Conservation (phyloP, 2,113 vertebrate species). For the Astur gentilis region DNA sequence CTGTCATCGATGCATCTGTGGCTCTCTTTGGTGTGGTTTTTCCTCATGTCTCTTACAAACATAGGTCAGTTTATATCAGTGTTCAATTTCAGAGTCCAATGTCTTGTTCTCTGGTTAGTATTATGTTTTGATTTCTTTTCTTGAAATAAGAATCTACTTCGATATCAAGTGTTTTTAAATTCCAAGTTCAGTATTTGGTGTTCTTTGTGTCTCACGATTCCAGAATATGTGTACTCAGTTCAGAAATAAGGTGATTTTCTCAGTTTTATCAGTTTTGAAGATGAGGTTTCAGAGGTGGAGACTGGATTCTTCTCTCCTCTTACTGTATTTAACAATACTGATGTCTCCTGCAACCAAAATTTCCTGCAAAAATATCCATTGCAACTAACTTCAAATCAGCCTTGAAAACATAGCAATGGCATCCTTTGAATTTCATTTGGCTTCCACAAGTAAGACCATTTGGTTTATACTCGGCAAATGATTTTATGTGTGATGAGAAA, state of each 20-base stretch:
- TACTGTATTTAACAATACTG: not conserved
- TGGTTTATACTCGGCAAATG: not conserved
- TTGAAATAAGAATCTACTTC: not conserved
- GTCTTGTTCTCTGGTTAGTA: not conserved
- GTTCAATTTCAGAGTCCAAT: not conserved
- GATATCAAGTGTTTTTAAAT: not conserved
- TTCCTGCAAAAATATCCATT: not conserved
- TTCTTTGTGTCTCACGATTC: not conserved
- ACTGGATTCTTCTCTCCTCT: not conserved
- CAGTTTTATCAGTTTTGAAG: not conserved
- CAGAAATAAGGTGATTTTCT: not conserved
- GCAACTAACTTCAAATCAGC: not conserved
- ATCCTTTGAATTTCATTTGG: not conserved
- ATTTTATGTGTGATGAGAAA: not conserved
- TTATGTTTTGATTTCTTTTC: not conserved
- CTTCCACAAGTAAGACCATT: not conserved
- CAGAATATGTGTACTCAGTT: not conserved
- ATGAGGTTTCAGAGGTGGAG: not conserved
- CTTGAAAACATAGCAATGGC: not conserved
- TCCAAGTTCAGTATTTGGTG: not conserved
- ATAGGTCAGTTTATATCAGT: constrained; percentile 79
- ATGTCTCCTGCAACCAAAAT: not conserved
- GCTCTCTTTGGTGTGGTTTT: constrained; percentile 98
- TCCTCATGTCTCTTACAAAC: constrained; percentile 97
- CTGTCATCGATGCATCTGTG: constrained; percentile 96